Evolutionary conservation across 2,888 invertebrate species (phyloP).

Genomic region (Drosophila algonquin): DNA sequence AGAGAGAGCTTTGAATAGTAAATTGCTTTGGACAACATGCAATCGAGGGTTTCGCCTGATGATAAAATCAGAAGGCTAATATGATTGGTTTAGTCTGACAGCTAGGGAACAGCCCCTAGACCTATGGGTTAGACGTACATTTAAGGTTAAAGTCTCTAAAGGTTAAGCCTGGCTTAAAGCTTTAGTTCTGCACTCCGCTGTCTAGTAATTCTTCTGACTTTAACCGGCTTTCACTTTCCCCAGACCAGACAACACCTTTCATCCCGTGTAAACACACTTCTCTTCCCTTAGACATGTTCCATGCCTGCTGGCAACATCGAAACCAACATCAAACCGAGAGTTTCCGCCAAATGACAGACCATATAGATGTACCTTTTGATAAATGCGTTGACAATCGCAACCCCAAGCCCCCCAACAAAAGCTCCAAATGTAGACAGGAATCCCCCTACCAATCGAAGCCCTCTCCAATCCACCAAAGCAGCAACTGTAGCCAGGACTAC

Average conservation of each 20-base stretch:
- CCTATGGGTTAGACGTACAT: background rate
- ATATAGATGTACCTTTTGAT: conserved; percentile 1
- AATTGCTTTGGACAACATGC: conserved; percentile 26
- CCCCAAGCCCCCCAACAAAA: background rate
- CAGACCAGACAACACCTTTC: background rate
- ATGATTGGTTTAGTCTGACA: background rate
- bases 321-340: background rate
- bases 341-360: background rate
- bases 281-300: background rate
- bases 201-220: background rate
- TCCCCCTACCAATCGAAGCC: background rate
- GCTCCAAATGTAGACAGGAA: no score
- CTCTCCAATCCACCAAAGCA: background rate
- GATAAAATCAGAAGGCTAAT: conserved; percentile 4
- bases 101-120: background rate
- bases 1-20: conserved; percentile 11
- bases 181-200: background rate
- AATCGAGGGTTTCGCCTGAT: background rate
- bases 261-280: background rate
- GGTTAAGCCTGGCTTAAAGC: background rate
- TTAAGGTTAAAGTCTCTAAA: background rate
- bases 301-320: background rate
- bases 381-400: background rate
- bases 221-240: background rate
- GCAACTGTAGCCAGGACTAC: background rate